Base-by-base conservation (phyloP, 2,888 invertebrate genomes). In the Choristoneura rosaceana region DNA sequence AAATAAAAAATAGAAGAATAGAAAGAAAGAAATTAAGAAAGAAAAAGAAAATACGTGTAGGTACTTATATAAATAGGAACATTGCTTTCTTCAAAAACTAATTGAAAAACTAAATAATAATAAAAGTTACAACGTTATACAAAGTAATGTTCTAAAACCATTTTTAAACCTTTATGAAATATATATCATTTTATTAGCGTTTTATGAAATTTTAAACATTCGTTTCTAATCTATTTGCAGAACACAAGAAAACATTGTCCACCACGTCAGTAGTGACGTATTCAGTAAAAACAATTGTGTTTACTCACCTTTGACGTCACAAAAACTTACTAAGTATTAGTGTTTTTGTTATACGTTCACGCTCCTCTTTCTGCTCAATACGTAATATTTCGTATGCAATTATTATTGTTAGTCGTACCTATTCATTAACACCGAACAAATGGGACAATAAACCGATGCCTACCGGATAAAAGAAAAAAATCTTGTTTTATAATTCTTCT, bases 191-290 rank as follows among this genome's bases (percentile, higher is more conserved):
- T n/a, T n/a, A n/a, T n/a, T n/a, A 38, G 4, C 38, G 38, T 7
- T 25, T 4, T 25, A 55, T 55, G 55, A 12, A 55, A 55, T 55
- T 25, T 9, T 4, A 10, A 55, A 14, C 17, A 55, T 10, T 55
- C 12, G 9, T 25, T 10, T 25, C 25, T 25, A 10, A 25, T 10
- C 4, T 25, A 4, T 55, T 55, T 25, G 10, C 25, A 12, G 12
- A 25, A 55, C 9, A 25, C 1, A 55, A 55, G 25, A 55, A 25
- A 25, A 17, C 25, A 55, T 12, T 15, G 47, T 47, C 47, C 12
- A 55, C 10, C 55, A 12, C 55, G 55, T 25, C 55, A 52, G 25
- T 55, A 25, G 55, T 55, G 55, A 55, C 55, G 55, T 55, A 2
- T 17, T 52, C 50, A 15, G 4, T 17, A 52, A 55, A 25, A 55